phyloP scores from a whole-genome alignment of 2,113 vertebrate genomes.

The Xyrauchen texanus region DNA sequence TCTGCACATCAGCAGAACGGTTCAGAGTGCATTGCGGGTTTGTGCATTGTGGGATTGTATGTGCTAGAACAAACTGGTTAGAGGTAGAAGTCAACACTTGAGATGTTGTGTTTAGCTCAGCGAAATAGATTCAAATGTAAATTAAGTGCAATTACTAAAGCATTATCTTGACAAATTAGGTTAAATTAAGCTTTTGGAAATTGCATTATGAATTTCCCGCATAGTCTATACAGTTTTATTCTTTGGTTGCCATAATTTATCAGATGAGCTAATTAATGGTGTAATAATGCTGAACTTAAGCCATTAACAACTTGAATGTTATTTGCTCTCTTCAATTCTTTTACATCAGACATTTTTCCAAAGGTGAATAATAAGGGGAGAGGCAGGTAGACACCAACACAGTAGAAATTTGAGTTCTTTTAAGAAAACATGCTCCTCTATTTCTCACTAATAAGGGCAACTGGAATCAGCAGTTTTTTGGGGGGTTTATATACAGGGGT shows the following conservation, averaged over 20 bases:
- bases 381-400: too few species aligned
- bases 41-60: constrained; percentile 41
- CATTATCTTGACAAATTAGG: constrained; percentile 38
- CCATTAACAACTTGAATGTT: constrained; percentile 21
- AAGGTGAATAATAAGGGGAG: too few species aligned
- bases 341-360: neutral
- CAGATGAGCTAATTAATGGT: constrained; percentile 28
- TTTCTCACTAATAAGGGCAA: too few species aligned
- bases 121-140: constrained; percentile 2
- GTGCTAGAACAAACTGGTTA: constrained; percentile 1
- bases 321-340: neutral
- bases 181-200: constrained; percentile 34
- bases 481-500: too few species aligned
- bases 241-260: neutral
- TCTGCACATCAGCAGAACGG: constrained; percentile 65
- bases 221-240: constrained; percentile 34
- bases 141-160: constrained; percentile 33
- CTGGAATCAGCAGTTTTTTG: too few species aligned
- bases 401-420: too few species aligned
- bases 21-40: constrained; percentile 49
- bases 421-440: too few species aligned
- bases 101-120: constrained; percentile 9
- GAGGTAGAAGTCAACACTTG: neutral
- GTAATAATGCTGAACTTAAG: constrained; percentile 22
- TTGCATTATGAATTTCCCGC: constrained; percentile 16